Percentiles rank a stretch among this genome's conserved stretches.
These are phyloP conservation scores for Synergus japonicus DNA, from an alignment of 2,888 invertebrate genomes.

Conservation along the genomic window DNA sequence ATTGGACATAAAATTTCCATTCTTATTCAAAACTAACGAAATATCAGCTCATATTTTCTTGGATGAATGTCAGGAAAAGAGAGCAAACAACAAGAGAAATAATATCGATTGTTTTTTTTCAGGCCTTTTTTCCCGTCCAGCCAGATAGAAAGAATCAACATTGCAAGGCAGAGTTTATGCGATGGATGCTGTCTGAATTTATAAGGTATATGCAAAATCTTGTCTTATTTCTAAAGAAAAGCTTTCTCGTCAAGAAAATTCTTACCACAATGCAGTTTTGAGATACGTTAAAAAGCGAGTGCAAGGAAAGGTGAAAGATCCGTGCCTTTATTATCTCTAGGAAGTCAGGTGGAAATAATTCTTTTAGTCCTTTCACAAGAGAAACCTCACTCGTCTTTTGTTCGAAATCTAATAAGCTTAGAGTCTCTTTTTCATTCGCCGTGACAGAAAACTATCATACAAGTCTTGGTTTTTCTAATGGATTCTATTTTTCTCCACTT, in stretches of 20 bases:
- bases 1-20: constrained; percentile 24
- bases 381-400: constrained; percentile 37
- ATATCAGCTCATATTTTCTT: constrained; percentile 8
- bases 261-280: constrained; percentile 46
- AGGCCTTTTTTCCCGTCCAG: constrained; percentile 5
- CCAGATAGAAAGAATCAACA: constrained; percentile 10
- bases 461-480: neutral
- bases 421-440: constrained; percentile 3
- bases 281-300: constrained; percentile 51
- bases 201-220: constrained; percentile 49
- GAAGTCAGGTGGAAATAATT: constrained; percentile 49
- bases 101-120: constrained; percentile 32
- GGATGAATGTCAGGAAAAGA: neutral
- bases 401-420: constrained; percentile 44
- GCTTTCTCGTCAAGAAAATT: constrained; percentile 43
- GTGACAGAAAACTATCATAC: constrained; percentile 5
- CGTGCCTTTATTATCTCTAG: constrained; percentile 49
- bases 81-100: constrained; percentile 9
- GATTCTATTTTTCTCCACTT: neutral
- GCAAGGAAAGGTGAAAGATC: constrained; percentile 14
- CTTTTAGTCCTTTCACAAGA: constrained; percentile 44
- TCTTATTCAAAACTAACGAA: constrained; percentile 5
- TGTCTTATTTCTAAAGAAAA: constrained; percentile 27
- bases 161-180: neutral
- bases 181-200: constrained; percentile 51